Conservation (phyloP, 2,888 invertebrate species). For the Calliopum simillimum region DNA sequence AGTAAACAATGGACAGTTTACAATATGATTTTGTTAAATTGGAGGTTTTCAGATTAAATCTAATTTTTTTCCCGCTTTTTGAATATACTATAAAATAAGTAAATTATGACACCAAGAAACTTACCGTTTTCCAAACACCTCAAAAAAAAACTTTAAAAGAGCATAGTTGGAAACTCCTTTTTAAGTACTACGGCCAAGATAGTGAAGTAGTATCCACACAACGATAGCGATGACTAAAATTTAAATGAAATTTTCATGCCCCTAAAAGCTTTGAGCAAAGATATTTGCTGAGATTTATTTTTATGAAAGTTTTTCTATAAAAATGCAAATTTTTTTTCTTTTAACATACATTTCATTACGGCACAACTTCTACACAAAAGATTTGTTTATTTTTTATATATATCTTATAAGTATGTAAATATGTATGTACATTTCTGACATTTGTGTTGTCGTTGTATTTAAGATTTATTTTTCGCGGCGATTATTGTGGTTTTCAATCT, state of each 20-base stretch:
- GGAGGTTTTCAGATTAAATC: too few species aligned
- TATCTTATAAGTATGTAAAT: too few species aligned
- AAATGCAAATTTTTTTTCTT: slow-evolving; percentile 53
- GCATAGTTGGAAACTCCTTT: too few species aligned
- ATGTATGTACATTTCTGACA: background rate
- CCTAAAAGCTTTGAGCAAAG: background rate
- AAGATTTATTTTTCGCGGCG: background rate
- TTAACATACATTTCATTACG: slow-evolving; percentile 9
- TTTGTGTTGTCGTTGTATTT: background rate
- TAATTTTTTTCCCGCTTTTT: too few species aligned
- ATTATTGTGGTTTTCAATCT: background rate
- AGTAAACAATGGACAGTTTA: too few species aligned
- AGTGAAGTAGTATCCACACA: too few species aligned
- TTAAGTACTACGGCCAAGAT: too few species aligned
- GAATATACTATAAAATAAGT: too few species aligned
- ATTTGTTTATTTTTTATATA: background rate
- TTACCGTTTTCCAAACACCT: too few species aligned
- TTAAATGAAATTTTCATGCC: background rate
- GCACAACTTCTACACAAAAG: background rate
- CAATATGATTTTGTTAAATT: too few species aligned
- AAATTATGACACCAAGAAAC: too few species aligned
- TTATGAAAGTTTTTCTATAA: slow-evolving; percentile 54
- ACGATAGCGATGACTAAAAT: background rate
- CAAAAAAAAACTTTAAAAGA: too few species aligned
- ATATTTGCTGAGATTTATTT: slow-evolving; percentile 43